These are phyloP conservation scores for Amaurobius ferox DNA, from an alignment of 2,888 invertebrate species.

Conservation along the genomic window DNA sequence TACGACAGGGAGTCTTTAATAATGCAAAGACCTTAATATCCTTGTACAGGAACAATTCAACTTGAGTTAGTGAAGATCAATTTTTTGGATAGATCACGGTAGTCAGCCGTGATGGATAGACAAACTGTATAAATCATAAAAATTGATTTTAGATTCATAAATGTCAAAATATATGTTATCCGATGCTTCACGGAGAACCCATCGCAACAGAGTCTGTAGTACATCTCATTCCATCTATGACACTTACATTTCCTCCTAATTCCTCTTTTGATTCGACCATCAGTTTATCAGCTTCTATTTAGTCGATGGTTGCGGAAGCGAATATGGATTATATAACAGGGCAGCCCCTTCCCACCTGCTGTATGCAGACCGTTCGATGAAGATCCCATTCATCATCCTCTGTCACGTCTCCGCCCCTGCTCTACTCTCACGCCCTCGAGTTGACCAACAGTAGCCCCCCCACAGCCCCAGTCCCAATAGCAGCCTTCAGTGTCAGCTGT, in stretches of 20 bases:
- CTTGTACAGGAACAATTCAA: too few relatives aligned
- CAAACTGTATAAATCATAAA: too few relatives aligned
- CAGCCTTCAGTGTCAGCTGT: slow-evolving; percentile 65
- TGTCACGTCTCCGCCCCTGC: slow-evolving; percentile 46
- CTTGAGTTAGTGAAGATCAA: too few relatives aligned
- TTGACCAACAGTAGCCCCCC: slow-evolving; percentile 16
- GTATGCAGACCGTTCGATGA: slow-evolving; percentile 52
- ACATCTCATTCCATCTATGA: slow-evolving; percentile 1
- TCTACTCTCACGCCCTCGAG: slow-evolving; percentile 20
- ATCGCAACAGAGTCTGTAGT: neutral
- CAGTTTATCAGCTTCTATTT: slow-evolving; percentile 64
- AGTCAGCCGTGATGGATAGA: too few relatives aligned
- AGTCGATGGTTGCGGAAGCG: slow-evolving; percentile 40
- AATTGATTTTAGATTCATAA: too few relatives aligned
- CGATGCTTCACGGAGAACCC: too few relatives aligned
- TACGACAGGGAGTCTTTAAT: too few relatives aligned
- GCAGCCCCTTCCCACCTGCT: slow-evolving; percentile 39
- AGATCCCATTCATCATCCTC: slow-evolving; percentile 69
- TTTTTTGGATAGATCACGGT: too few relatives aligned
- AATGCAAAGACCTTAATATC: too few relatives aligned
- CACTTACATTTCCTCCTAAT: slow-evolving; percentile 25
- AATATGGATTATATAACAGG: slow-evolving; percentile 61
- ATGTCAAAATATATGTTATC: too few relatives aligned
- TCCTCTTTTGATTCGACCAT: slow-evolving; percentile 49
- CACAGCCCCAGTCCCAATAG: slow-evolving; percentile 23